These are phyloP conservation scores for Echinops telfairi DNA, from an alignment of 2,113 vertebrate genomes.

Conservation along the genomic window DNA sequence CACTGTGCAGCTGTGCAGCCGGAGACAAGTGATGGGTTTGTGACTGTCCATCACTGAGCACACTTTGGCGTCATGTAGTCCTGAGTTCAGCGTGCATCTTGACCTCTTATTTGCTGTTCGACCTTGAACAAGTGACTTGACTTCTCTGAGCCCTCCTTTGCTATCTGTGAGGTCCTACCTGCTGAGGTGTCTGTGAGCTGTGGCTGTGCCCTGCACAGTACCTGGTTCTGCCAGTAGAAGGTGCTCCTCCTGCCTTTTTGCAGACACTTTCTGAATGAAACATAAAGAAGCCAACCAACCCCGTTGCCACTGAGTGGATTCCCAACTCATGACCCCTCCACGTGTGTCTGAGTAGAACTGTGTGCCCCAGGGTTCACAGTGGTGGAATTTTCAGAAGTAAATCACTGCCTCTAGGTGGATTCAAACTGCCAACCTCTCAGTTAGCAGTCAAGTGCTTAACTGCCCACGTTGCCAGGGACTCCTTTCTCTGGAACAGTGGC, in stretches of 20 bases:
- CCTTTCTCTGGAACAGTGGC: neutral
- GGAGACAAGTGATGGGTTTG: neutral
- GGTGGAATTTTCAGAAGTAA: neutral
- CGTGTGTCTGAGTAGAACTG: neutral
- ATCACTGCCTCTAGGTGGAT: neutral
- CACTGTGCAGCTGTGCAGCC: accelerated
- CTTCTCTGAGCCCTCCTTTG: neutral
- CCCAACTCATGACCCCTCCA: neutral
- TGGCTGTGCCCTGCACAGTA: neutral
- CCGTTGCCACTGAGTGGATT: neutral
- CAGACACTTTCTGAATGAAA: no score
- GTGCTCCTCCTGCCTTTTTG: no score
- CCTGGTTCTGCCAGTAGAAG: no score
- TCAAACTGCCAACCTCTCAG: neutral
- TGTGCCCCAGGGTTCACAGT: neutral
- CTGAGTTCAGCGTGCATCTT: neutral
- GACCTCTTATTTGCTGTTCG: neutral
- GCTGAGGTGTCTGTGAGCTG: neutral
- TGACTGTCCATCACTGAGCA: accelerated
- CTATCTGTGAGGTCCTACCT: no score
- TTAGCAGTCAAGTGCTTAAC: neutral
- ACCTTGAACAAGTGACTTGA: neutral
- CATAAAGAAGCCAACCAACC: neutral
- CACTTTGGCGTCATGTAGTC: neutral
- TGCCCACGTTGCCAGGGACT: neutral